Evolutionary conservation across 2,113 vertebrate genomes (phyloP), one percentile per base, ranked within the genome.

Genomic region (Noctilio leporinus): DNA sequence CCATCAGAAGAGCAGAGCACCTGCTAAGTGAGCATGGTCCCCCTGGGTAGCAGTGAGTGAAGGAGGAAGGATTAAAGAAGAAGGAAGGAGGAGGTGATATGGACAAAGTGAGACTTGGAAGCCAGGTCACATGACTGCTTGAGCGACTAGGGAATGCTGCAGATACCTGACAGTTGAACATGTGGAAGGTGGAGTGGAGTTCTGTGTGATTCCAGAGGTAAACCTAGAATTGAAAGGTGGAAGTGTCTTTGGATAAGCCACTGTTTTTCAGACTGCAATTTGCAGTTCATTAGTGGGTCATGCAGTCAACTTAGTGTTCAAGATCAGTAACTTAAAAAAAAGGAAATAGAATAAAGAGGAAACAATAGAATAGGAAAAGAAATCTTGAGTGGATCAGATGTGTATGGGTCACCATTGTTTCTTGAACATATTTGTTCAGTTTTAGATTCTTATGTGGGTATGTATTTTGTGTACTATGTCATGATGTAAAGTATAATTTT

Each of bases 51-150:
- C 51, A 19, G 49, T 11, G 28, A 40, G 43, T 6, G 9, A 10
- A 22, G 38, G 22, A 53, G 67, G 45, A 38, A n/a, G 43, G n/a
- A 20, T 4, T 35, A 38, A 5, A 24, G 59, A 28, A 47, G 73
- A n/a, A 55, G 24, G 26, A 40, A 14, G 43, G 33, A 77, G 47
- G 59, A 82, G 40, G 35, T 22, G 64, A 4, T 30, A 49, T 38
- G 43, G 35, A 11, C 0, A 0, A 35, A 45, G 80, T 26, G n/a
- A 40, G 17, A 4, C 20, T 2, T 33, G n/a, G 10, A 35, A 83
- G 30, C 55, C 69, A 40, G 53, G 22, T 57, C 30, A 12, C 24
- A 4, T 5, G n/a, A 51, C 51, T 65, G 35, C 28, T 55, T 3
- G 45, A 73, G 70, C 64, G 51, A 53, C 5, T 3, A 33, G 40